Conservation (phyloP, 2,113 vertebrate genomes). For the Halcyon senegalensis region DNA sequence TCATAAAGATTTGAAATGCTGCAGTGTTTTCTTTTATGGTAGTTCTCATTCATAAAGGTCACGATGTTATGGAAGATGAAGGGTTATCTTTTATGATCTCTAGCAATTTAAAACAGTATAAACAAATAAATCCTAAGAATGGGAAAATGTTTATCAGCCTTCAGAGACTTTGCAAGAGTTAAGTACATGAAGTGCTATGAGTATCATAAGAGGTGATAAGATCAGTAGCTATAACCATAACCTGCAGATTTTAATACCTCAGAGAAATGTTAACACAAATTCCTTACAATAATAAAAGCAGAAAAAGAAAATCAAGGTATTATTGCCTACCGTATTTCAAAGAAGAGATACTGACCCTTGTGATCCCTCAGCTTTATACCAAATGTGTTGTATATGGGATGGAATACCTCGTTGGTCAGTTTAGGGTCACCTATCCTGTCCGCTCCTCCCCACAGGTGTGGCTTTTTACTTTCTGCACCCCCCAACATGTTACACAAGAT, state of each 20-base stretch:
- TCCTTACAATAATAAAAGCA: not conserved
- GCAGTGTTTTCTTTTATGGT: constrained; percentile 41
- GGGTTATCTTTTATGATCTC: constrained; percentile 69
- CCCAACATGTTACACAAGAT: too few species aligned
- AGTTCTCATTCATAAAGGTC: constrained; percentile 72
- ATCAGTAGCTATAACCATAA: constrained; percentile 31
- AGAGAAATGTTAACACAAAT: not conserved
- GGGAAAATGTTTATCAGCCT: constrained; percentile 69
- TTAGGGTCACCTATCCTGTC: too few species aligned
- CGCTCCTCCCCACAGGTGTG: too few species aligned
- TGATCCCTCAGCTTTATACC: too few species aligned
- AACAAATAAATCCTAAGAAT: constrained; percentile 73
- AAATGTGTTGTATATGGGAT: too few species aligned
- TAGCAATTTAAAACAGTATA: constrained; percentile 69
- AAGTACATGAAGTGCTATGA: not conserved
- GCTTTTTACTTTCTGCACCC: too few species aligned
- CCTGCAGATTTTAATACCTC: not conserved
- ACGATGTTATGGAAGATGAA: constrained; percentile 55
- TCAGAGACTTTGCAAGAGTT: constrained; percentile 36
- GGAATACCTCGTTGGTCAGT: too few species aligned
- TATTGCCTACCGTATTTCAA: not conserved
- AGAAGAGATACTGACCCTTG: too few species aligned
- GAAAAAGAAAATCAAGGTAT: not conserved
- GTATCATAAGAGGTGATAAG: not conserved
- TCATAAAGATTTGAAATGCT: constrained; percentile 72